phyloP scores from a whole-genome alignment of 1,140 invertebrate species.

The Manduca sexta region DNA sequence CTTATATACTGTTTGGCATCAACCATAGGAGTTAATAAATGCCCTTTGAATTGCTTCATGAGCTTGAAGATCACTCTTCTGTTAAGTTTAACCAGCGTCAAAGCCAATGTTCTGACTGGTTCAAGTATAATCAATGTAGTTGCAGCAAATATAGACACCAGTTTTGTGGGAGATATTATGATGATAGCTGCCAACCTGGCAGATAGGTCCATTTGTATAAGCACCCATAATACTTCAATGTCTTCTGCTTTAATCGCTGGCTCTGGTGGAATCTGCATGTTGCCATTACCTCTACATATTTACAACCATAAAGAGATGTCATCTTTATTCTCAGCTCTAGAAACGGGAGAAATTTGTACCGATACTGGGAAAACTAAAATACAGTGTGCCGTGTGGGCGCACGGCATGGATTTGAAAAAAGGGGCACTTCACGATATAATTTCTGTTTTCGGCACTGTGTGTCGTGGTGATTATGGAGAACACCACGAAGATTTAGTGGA shows the following conservation, averaged over 20 bases:
- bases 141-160: conserved; percentile 38
- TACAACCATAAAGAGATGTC: conserved; percentile 52
- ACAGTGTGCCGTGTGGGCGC: conserved; percentile 51
- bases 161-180: conserved; percentile 45
- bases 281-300: conserved; percentile 46
- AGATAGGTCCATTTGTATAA: conserved; percentile 30
- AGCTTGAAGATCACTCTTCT: conserved; percentile 56
- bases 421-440: conserved; percentile 41
- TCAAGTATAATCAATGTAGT: conserved; percentile 51
- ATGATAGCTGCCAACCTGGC: conserved; percentile 36
- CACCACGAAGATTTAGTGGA: conserved; percentile 43
- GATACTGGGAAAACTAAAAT: conserved; percentile 30
- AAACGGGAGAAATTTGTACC: conserved; percentile 35
- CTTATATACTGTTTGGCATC: conserved; percentile 60
- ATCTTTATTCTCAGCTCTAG: conserved; percentile 41
- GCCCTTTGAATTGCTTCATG: conserved; percentile 55
- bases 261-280: conserved; percentile 42
- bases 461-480: conserved; percentile 46
- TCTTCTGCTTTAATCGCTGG: conserved; percentile 31
- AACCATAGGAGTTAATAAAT: conserved; percentile 40
- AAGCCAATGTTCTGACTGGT: conserved; percentile 31
- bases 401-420: conserved; percentile 54
- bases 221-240: conserved; percentile 28
- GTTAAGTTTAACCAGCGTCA: conserved; percentile 51
- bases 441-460: conserved; percentile 49